Evolutionary conservation across 2,888 invertebrate genomes (phyloP).

Genomic region (Parnassius smintheus): DNA sequence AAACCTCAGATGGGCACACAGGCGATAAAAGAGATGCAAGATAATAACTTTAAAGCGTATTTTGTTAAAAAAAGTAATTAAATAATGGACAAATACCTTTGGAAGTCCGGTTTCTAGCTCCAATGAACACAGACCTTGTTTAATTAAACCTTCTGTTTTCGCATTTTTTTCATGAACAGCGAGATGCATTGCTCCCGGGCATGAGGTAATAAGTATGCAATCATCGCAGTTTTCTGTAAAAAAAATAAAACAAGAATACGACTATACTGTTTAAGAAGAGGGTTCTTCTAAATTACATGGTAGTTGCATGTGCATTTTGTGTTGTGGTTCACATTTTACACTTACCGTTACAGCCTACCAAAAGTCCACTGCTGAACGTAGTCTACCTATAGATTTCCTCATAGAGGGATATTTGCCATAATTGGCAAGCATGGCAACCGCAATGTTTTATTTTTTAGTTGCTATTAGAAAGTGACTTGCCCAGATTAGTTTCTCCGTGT

Average conservation of each 20-base stretch:
- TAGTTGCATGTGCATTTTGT: too few species aligned
- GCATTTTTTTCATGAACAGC: slow-evolving; percentile 10
- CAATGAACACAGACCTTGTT: slow-evolving; percentile 6
- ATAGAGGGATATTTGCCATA: too few species aligned
- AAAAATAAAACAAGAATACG: neutral
- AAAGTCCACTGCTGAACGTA: too few species aligned
- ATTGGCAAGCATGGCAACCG: too few species aligned
- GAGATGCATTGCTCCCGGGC: slow-evolving; percentile 11
- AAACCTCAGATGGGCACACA: neutral
- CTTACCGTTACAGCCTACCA: too few species aligned
- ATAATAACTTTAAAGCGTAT: neutral
- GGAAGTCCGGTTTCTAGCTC: slow-evolving; percentile 11
- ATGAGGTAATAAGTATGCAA: slow-evolving; percentile 12
- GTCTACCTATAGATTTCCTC: too few species aligned
- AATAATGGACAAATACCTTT: neutral
- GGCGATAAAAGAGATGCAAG: neutral
- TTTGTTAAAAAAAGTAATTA: neutral
- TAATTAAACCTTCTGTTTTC: slow-evolving; percentile 6
- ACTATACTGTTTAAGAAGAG: too few species aligned
- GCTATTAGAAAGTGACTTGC: too few species aligned
- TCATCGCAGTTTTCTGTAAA: slow-evolving; percentile 20
- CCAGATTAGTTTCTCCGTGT: too few species aligned
- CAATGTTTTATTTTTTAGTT: too few species aligned
- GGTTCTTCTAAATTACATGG: too few species aligned
- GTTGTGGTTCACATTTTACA: too few species aligned